Base-by-base conservation (phyloP, 2,113 vertebrate genomes). In the Coryphaenoides rupestris region DNA sequence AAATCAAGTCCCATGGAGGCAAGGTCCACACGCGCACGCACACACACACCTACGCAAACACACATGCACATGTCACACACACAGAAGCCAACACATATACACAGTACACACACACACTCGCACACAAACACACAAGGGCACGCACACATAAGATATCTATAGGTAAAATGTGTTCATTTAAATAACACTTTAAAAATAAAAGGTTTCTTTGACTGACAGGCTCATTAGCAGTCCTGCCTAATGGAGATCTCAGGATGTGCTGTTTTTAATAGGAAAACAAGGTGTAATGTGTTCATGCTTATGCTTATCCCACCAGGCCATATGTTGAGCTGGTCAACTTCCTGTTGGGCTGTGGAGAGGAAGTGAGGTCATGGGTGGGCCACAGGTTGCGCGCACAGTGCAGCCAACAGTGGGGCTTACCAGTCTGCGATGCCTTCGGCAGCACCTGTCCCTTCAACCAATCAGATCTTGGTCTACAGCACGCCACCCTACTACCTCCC, bases 321-420 rank as follows among this genome's bases (percentile, higher is more conserved):
- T 94, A 95, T 2, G 92, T 98, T 65, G 95, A 98, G 81, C 87
- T 98, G n/a, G 93, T 95, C 71, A 96, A 95, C 79, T 92, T 94
- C 83, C 77, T 98, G 86, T 78, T 98, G 75, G 91, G 90, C 50
- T 98, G 96, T 0, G 93, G 94, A 0, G 94, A 95, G 12, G 90
- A 93, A 62, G 92, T 96, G 70, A 91, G 87, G 67, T 90, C 86
- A 23, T 95, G 94, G 57, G 88, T 98, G 50, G 87, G 87, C 0
- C 89, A 57, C 50, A 94, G 92, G 0, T 84, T 98, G 54, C 93
- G 90, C 53, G 76, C 84, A 2, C 96, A 98, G 81, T 98, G 96
- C 0, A 88, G 93, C 68, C 93, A 95, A 70, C 94, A 92, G 84
- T 98, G 95, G 95, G 96, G 95, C 4, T 82, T 88, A 5, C 81